Base-by-base conservation (phyloP, 2,797 vertebrate species). In the Coregonus suidteri region DNA sequence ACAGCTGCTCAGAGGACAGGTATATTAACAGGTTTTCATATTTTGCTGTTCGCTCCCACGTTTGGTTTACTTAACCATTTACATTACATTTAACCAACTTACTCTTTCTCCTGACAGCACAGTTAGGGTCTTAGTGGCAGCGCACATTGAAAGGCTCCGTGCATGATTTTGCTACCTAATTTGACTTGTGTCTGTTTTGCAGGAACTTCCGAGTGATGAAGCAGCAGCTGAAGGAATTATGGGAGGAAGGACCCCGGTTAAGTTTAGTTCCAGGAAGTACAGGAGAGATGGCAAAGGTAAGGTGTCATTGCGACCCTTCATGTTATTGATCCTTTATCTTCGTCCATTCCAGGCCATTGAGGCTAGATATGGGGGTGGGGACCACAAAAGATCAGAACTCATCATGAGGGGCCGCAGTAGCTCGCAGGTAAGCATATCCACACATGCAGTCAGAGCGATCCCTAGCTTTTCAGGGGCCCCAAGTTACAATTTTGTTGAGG, bases 221-320 rank as follows among this genome's bases (percentile, higher is more conserved):
- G 90, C 93, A 95, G 78, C 95, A 95, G 20, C 92, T 99, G 87
- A 95, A 94, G 89, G 95, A 95, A 88, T 88, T 99, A 75, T 98
- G 97, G 97, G 95, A 96, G 81, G 95, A 97, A 62, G 95, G 96
- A 87, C 91, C 91, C 86, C 94, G 87, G 80, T 94, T 99, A 86
- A 95, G 93, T 92, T 94, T 93, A 85, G 94, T 97, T 94, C 96
- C 97, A 85, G 98, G 98, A 92, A 95, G 96, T 89, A 96, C 96
- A 79, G 97, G 98, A 91, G 98, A 98, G 90, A 93, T 97, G 83
- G 97, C 97, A 86, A 98, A 97, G 97, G 98, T 98, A 91, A 94
- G 81, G 75, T 53, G 11, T 68, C 31, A 16, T 52, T n/a, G 15
- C 16, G 0, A 2, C 34, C 66, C 62, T 18, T 65, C 6, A 14